Conservation (phyloP, 2,113 vertebrate genomes). For the Forbesichthys papilliferus region DNA sequence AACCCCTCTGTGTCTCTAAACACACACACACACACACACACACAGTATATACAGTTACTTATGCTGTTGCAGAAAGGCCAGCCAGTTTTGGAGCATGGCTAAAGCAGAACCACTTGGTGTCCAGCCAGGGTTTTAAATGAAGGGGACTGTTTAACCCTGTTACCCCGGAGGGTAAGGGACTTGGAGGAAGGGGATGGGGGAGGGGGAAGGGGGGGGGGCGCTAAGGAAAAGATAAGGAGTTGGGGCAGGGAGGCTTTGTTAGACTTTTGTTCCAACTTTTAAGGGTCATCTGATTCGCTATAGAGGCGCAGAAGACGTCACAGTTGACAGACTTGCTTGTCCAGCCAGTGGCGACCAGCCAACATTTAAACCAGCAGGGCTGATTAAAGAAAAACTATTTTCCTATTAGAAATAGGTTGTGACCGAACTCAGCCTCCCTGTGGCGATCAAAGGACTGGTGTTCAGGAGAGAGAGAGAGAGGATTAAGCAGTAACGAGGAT, state of each 20-base stretch:
- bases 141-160: slow-evolving; percentile 45
- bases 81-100: too few relatives aligned
- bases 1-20: slow-evolving; percentile 9
- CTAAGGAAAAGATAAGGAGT: too few relatives aligned
- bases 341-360: too few relatives aligned
- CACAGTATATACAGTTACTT: neutral
- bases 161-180: slow-evolving; percentile 4
- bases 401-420: slow-evolving; percentile 26
- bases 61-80: slow-evolving; percentile 14
- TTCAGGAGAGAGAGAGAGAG: slow-evolving; percentile 41
- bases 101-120: slow-evolving; percentile 21
- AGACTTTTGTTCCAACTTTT: too few relatives aligned
- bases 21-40: slow-evolving; percentile 16
- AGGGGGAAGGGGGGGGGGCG: slow-evolving; percentile 1
- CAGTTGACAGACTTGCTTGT: too few relatives aligned
- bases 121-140: slow-evolving; percentile 52
- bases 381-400: slow-evolving; percentile 19
- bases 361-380: too few relatives aligned
- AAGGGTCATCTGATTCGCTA: too few relatives aligned
- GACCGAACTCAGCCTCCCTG: slow-evolving; percentile 40
- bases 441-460: slow-evolving; percentile 61
- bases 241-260: too few relatives aligned
- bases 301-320: too few relatives aligned
- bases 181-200: slow-evolving; percentile 6
- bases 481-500: slow-evolving; percentile 46